Base-by-base conservation (phyloP, 2,888 invertebrate species). In the Apamea crenata region DNA sequence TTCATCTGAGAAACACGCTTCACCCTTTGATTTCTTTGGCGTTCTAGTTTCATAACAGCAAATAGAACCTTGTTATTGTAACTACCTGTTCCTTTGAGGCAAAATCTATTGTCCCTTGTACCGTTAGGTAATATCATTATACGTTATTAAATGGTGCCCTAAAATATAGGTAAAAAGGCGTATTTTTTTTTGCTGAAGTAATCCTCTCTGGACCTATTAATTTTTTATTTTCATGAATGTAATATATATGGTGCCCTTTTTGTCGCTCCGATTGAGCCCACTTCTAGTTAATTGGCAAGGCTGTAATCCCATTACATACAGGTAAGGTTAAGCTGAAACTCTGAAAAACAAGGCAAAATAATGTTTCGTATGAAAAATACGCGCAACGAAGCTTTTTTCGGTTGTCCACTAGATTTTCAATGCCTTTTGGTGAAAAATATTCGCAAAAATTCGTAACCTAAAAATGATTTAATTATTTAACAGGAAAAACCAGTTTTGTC, bases 61-160 rank as follows among this genome's bases (percentile, higher is more conserved):
- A 71, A 78, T 36, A 29, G 56, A 83, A 74, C 63, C 66, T 83
- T 84, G 89, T 86, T 32, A 36, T 36, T 65, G 16, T 44, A 40
- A 63, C 83, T 89, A 89, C 88, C 88, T 89, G 89, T 86, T 80
- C 73, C 53, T 77, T 83, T 69, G 66, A 74, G 70, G 74, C 32
- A 47, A 74, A 75, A 72, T 80, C 71, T 80, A 84, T 88, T 88
- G 88, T 89, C 44, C 81, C 63, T 65, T 68, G 73, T 72, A 65
- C 50, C 65, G 29, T 75, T 84, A 88, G 88, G 90, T 86, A 88
- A 84, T 84, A 72, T 77, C 40, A 85, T 80, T 78, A 81, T 65
- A 76, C 56, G 53, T 36, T 84, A 82, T 82, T 84, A 85, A 85
- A 87, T 59, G 14, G 63, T 40, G 40, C 72, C 59, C 65, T 69